Evolutionary conservation across 2,113 vertebrate genomes (phyloP).

Genomic region (Megalops atlanticus): DNA sequence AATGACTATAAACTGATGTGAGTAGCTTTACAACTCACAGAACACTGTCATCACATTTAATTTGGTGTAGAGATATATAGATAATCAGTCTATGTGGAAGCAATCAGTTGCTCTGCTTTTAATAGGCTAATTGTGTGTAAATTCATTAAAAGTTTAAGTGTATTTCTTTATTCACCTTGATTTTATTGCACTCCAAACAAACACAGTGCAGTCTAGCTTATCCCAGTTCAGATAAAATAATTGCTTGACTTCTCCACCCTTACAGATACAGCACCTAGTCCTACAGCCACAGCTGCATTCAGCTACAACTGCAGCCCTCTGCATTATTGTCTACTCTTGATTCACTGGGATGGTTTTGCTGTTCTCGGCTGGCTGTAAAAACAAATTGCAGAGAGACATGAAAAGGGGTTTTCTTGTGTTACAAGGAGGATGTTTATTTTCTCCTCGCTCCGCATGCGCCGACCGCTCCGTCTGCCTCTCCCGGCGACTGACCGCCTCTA

Average conservation of each 20-base stretch:
- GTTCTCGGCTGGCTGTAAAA: background rate
- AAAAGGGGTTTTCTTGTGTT: conserved; percentile 5
- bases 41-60: background rate
- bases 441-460: background rate
- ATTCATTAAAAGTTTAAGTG: background rate
- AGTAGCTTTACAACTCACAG: background rate
- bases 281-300: background rate
- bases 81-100: no score
- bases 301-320: background rate
- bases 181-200: no score
- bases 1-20: background rate
- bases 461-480: background rate
- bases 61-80: no score
- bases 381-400: background rate
- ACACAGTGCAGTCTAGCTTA: no score
- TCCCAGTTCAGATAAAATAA: background rate
- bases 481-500: conserved; percentile 14
- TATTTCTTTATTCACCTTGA: conserved; percentile 2
- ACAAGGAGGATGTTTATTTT: conserved; percentile 8
- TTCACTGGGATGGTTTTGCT: background rate
- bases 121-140: background rate
- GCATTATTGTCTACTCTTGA: background rate
- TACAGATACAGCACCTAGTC: no score
- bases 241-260: no score
- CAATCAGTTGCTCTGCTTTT: background rate